These are phyloP conservation scores for Scalopus aquaticus DNA, from an alignment of 2,113 vertebrate genomes.

Conservation along the genomic window DNA sequence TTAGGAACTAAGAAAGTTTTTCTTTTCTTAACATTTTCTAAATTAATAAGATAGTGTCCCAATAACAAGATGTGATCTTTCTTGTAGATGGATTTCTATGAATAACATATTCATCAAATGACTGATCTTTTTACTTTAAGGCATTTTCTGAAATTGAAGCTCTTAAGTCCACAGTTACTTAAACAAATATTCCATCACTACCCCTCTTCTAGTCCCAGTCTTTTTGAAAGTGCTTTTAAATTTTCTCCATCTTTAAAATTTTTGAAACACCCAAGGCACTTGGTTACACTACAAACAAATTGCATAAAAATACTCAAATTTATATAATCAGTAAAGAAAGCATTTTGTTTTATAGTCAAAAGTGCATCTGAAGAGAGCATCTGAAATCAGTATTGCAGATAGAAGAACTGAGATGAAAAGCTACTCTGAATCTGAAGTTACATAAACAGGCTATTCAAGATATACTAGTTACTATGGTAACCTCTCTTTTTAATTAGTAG, in stretches of 20 bases:
- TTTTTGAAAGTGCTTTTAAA: conserved; percentile 55
- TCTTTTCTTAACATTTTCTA: conserved; percentile 25
- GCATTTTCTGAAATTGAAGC: conserved; percentile 60
- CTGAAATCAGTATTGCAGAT: conserved; percentile 30
- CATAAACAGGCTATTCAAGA: conserved; percentile 46
- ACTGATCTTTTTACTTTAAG: conserved; percentile 35
- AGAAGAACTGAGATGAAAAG: conserved; percentile 62
- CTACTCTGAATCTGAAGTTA: conserved; percentile 52
- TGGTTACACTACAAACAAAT: conserved; percentile 12
- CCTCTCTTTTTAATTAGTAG: conserved; percentile 77
- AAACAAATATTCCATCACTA: conserved; percentile 31
- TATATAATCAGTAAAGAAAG: conserved; percentile 36
- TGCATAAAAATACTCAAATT: conserved; percentile 20
- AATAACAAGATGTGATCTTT: conserved; percentile 27
- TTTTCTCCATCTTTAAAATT: conserved; percentile 52
- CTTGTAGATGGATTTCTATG: not conserved
- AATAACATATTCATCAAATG: conserved; percentile 11
- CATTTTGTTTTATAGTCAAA: conserved; percentile 36
- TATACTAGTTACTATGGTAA: conserved; percentile 76
- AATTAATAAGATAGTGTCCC: conserved; percentile 44
- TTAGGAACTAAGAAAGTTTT: not conserved
- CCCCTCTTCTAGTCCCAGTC: not conserved
- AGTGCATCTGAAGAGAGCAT: not conserved
- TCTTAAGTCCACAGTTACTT: conserved; percentile 38
- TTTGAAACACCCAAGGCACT: not conserved